Conservation (phyloP, 2,113 vertebrate genomes). For the Centropus bengalensis region DNA sequence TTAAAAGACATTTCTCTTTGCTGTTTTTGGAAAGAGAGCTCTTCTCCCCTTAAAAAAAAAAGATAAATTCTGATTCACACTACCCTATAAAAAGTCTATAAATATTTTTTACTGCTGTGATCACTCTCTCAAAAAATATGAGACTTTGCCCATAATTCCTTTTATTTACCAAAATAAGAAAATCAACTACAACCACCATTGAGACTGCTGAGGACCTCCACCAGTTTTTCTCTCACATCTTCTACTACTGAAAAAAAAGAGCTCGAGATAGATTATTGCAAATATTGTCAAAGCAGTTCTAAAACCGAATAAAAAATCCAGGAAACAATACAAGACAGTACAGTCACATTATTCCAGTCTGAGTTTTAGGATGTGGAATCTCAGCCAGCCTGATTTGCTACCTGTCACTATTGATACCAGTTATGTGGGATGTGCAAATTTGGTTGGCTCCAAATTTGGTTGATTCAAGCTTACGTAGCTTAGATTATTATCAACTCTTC, state of each 20-base stretch:
- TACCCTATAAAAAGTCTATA: neutral
- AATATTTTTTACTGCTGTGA: neutral
- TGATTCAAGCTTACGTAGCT: neutral
- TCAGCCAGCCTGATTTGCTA: neutral
- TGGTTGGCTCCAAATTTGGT: neutral
- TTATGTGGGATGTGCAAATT: neutral
- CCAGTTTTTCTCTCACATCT: too few species aligned
- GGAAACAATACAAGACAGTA: neutral
- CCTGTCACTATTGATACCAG: neutral
- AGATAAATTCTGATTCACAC: neutral
- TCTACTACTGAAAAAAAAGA: too few species aligned
- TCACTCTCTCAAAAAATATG: too few species aligned
- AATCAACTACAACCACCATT: too few species aligned
- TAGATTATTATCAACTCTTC: neutral
- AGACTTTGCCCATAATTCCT: too few species aligned
- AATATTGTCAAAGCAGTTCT: neutral
- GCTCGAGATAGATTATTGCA: neutral
- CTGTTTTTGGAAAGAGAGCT: neutral
- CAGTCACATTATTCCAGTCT: neutral
- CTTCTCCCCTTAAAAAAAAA: neutral
- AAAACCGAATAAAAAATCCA: neutral
- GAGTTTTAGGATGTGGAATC: neutral
- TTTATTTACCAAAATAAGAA: too few species aligned
- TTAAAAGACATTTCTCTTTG: neutral
- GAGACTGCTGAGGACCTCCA: too few species aligned